Percentiles rank a stretch among this genome's conserved stretches.
phyloP scores from a whole-genome alignment of 2,797 vertebrate genomes.

The Falco biarmicus region DNA sequence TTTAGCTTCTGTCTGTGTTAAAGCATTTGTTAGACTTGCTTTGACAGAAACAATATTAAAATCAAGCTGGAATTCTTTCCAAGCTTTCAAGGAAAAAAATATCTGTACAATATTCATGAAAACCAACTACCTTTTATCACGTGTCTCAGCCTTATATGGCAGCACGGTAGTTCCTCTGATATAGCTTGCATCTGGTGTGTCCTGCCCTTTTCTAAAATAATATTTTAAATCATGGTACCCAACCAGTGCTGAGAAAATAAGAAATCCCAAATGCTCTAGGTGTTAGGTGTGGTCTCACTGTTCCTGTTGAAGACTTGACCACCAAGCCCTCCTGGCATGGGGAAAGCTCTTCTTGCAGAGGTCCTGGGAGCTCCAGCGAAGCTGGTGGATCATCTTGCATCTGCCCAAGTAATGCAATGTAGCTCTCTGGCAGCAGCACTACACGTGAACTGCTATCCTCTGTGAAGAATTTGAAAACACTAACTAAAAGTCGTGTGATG shows the following conservation, averaged over 20 bases:
- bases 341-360: background rate
- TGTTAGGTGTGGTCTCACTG: background rate
- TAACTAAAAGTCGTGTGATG: background rate
- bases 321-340: background rate
- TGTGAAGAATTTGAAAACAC: background rate
- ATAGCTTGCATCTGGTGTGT: background rate
- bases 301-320: background rate
- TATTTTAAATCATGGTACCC: background rate
- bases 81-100: background rate
- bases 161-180: background rate
- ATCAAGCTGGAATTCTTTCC: conserved; percentile 28
- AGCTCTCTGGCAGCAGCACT: background rate
- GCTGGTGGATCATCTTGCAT: background rate
- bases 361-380: background rate
- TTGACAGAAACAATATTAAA: conserved; percentile 20
- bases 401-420: background rate
- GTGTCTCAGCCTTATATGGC: background rate
- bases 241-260: conserved; percentile 25
- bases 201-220: background rate
- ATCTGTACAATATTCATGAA: background rate
- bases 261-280: background rate
- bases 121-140: conserved; percentile 5
- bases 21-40: background rate
- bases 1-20: background rate
- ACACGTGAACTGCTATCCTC: background rate